A percentile compares a stretch with the other conserved stretches of the same genome.
These are phyloP conservation scores for Tholera decimalis DNA, from an alignment of 2,888 invertebrate genomes.

Conservation along the genomic window DNA sequence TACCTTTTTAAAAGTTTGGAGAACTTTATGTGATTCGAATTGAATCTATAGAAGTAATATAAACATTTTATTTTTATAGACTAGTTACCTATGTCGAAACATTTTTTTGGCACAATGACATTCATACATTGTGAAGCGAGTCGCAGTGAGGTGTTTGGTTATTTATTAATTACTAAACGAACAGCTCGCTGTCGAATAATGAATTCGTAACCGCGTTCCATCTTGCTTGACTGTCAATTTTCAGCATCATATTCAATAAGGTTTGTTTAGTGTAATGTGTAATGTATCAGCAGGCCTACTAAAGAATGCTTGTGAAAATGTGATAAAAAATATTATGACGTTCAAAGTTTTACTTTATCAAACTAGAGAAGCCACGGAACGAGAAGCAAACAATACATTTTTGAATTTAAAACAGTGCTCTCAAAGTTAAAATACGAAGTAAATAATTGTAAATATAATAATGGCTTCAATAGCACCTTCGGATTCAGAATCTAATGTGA, in stretches of 20 bases:
- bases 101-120: too few species aligned
- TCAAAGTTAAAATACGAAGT: neutral
- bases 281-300: too few species aligned
- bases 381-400: neutral
- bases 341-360: neutral
- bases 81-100: neutral
- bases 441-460: neutral
- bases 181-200: constrained; percentile 26
- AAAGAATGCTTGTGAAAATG: neutral
- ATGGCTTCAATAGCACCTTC: constrained; percentile 84
- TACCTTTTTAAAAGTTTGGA: neutral
- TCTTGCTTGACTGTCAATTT: neutral
- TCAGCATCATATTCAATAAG: constrained; percentile 17
- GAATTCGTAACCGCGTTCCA: constrained; percentile 22
- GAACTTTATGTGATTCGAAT: neutral
- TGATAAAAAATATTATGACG: constrained; percentile 6
- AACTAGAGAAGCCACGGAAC: too few species aligned
- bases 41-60: neutral
- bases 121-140: neutral
- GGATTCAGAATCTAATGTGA: constrained; percentile 87
- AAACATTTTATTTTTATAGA: neutral
- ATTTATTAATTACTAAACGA: constrained; percentile 25
- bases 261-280: neutral
- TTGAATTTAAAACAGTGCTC: constrained; percentile 16
- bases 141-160: too few species aligned